Evolutionary conservation across 1,140 invertebrate species (phyloP).

Genomic region (Acromyrmex echinatior): DNA sequence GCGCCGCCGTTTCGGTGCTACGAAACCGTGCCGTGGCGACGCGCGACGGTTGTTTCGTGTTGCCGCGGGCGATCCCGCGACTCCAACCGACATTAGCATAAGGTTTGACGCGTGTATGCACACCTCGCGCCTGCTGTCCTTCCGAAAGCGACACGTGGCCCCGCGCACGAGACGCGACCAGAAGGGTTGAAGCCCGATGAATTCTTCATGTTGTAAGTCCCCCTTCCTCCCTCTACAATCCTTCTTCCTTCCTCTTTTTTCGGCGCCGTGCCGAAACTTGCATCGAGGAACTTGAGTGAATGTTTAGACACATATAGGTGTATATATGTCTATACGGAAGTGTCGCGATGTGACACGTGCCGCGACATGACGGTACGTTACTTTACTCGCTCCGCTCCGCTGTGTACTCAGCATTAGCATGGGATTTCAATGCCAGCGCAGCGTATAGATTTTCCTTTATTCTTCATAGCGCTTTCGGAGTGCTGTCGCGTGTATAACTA

Average conservation of each 20-base stretch:
- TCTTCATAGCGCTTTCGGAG: slow-evolving; percentile 41
- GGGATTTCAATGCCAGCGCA: slow-evolving; percentile 46
- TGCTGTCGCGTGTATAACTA: neutral
- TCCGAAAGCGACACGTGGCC: slow-evolving; percentile 75
- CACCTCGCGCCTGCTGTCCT: slow-evolving; percentile 19
- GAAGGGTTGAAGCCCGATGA: slow-evolving; percentile 47
- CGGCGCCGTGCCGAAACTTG: slow-evolving; percentile 6
- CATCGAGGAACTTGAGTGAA: slow-evolving; percentile 25
- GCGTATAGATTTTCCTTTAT: slow-evolving; percentile 48
- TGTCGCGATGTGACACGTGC: slow-evolving; percentile 61
- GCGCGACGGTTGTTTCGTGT: slow-evolving; percentile 67
- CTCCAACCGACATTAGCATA: slow-evolving; percentile 78
- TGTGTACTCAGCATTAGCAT: slow-evolving; percentile 62
- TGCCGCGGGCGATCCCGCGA: slow-evolving; percentile 71
- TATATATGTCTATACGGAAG: slow-evolving; percentile 34
- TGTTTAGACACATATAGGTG: slow-evolving; percentile 45
- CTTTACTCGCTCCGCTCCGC: slow-evolving; percentile 26
- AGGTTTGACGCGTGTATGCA: slow-evolving; percentile 62
- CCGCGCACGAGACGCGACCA: slow-evolving; percentile 73
- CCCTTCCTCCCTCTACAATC: neutral
- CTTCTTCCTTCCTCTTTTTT: neutral
- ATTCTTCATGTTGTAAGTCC: slow-evolving; percentile 18
- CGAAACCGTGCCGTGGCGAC: slow-evolving; percentile 34
- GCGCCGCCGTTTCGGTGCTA: neutral
- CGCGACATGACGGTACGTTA: slow-evolving; percentile 32